phyloP scores from a whole-genome alignment of 2,888 invertebrate species.

The Timema podura region DNA sequence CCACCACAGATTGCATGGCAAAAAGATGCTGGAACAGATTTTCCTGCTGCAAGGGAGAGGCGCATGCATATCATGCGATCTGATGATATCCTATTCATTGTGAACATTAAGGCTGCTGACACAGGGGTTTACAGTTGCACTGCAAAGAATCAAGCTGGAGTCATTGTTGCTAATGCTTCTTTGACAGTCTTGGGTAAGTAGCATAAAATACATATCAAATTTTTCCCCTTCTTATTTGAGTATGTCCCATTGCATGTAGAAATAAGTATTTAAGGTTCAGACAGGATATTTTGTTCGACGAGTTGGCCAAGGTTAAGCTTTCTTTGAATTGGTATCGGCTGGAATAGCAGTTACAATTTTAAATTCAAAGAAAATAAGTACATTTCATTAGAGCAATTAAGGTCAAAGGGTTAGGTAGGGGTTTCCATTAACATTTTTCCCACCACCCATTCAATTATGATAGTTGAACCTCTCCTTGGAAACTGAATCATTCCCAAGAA shows the following conservation, averaged over 20 bases:
- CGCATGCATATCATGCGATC: conserved; percentile 89
- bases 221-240: neutral
- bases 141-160: conserved; percentile 85
- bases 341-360: no score
- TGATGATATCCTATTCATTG: conserved; percentile 88
- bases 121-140: conserved; percentile 92
- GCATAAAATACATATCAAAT: neutral
- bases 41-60: conserved; percentile 90
- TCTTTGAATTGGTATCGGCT: no score
- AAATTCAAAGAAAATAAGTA: no score
- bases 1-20: conserved; percentile 85
- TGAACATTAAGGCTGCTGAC: conserved; percentile 84
- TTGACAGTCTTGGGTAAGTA: conserved; percentile 64
- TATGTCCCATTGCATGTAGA: neutral
- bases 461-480: no score
- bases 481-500: no score
- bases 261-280: neutral
- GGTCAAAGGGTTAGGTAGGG: no score
- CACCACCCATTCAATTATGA: no score
- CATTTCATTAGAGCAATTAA: no score
- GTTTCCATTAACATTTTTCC: no score
- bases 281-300: no score
- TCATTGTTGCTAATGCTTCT: conserved; percentile 80
- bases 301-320: no score
- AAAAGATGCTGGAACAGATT: conserved; percentile 89